Evolutionary conservation across 2,888 invertebrate species (phyloP), one percentile per base, ranked within the genome.

Genomic region (Lypha dubia): DNA sequence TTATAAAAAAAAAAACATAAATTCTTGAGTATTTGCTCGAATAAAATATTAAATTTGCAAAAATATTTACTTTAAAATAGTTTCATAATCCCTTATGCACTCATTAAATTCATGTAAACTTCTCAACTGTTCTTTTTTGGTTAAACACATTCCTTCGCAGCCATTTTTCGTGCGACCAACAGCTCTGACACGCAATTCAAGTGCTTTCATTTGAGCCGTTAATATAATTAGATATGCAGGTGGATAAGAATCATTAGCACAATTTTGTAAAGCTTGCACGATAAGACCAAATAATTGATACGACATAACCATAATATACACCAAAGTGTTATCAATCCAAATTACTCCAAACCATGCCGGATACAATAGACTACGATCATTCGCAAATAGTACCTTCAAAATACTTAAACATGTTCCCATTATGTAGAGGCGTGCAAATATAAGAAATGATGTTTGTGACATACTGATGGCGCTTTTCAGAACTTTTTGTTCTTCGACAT

Each of bases 181-280:
- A 3, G 87, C 86, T 15, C 86, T 84, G 3, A 92, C 87, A n/a
- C 92, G 86, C 51, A 90, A 35, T 71, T 87, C 88, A 35, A 91
- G 51, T 0, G 88, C 89, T 15, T 88, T 87, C 87, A 91, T 89
- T 63, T 91, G 92, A 1, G 88, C 90, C 0, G 89, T 89, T 4
- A 91, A 87, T 11, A 90, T 84, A 76, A 89, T 88, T 13, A 91
- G 83, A 84, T 89, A 91, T 0, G 91, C 89, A 0, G 91, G 89
- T 20, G 91, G 92, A 86, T 91, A 91, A 0, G 92, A 91, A 76
- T 91, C 91, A 71, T 87, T 90, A n/a, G 89, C 90, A 11, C 89
- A 90, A 79, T 90, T 87, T 85, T 91, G 91, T 35, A 90, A 22
- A 0, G 90, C 89, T 76, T 91, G 91, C 0, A 91, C 86, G 13